Evolutionary conservation across 2,888 invertebrate species (phyloP).

Genomic region (Thymelicus sylvestris): DNA sequence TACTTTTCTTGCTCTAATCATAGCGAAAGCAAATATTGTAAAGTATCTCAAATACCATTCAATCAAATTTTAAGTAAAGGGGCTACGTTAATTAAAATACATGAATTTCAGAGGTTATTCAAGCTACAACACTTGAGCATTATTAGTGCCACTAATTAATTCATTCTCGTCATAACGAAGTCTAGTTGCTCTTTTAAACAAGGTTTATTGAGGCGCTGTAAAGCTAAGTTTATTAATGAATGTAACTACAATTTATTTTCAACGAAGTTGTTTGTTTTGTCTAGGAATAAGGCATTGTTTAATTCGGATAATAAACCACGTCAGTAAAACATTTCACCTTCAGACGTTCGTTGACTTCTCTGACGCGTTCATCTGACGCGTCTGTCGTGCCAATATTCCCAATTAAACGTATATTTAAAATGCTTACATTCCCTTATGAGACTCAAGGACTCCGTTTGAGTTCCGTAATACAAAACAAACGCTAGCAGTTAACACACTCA

Average conservation of each 20-base stretch:
- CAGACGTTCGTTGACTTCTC: too few relatives aligned
- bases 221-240: neutral
- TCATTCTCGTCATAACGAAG: slow-evolving; percentile 13
- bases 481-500: too few relatives aligned
- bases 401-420: too few relatives aligned
- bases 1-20: neutral
- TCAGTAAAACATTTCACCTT: too few relatives aligned
- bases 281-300: too few relatives aligned
- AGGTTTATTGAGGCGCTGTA: neutral
- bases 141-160: slow-evolving; percentile 21
- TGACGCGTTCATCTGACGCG: too few relatives aligned
- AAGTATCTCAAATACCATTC: neutral
- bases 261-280: neutral
- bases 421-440: too few relatives aligned
- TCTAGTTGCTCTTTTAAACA: neutral
- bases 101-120: slow-evolving; percentile 13
- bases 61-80: neutral
- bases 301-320: too few relatives aligned
- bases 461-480: too few relatives aligned
- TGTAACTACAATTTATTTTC: neutral
- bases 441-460: too few relatives aligned
- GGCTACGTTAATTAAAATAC: slow-evolving; percentile 13
- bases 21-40: neutral
- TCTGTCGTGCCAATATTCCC: too few relatives aligned
- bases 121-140: slow-evolving; percentile 13